Evolutionary conservation across 1,140 invertebrate species (phyloP), one percentile per base, ranked within the genome.

Genomic region (Musca domestica): DNA sequence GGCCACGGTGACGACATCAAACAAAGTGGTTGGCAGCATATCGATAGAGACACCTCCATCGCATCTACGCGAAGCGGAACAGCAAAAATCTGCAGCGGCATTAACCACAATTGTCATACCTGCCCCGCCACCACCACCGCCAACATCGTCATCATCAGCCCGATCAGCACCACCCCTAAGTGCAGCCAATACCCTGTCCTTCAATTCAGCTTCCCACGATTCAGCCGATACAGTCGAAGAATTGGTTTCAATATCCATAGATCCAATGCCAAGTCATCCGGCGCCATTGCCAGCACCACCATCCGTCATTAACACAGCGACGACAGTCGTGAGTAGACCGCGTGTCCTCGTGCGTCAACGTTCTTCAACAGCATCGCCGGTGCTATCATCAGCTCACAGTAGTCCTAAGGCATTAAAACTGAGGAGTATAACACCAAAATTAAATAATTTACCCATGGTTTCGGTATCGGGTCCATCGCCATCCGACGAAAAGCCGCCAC

Each of bases 361-460:
- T 76, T 86, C 61, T 78, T 85, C 76, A 77, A 82, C 77, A 82
- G 72, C 74, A 83, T 17, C 77, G 77, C 20, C 72, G 83, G 73
- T 76, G 83, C 81, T 77, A 85, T 78, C 74, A 80, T 78, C 84
- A 87, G 82, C 79, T 83, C 77, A 81, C 67, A 74, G 74, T 30
- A 81, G 78, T 61, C 76, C 78, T n/a, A 80, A 78, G 64, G 72
- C 74, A 51, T 48, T 76, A 6, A 73, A 73, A 3, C 61, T 80
- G 0, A 81, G 78, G 66, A 87, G 72, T 70, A 75, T 68, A 27
- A 86, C 87, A 52, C 85, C 86, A 9, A 87, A 85, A 63, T 85
- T 87, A 68, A 90, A 89, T 68, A 89, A 89, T 25, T 81, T 92
- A 72, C 91, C 91, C 47, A 91, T 90, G 67, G 84, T 92, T 3